A percentile compares a stretch with the other conserved stretches of the same genome.
These are phyloP conservation scores for Euphonia xanthogaster DNA, from an alignment of 2,797 vertebrate genomes.

Conservation along the genomic window DNA sequence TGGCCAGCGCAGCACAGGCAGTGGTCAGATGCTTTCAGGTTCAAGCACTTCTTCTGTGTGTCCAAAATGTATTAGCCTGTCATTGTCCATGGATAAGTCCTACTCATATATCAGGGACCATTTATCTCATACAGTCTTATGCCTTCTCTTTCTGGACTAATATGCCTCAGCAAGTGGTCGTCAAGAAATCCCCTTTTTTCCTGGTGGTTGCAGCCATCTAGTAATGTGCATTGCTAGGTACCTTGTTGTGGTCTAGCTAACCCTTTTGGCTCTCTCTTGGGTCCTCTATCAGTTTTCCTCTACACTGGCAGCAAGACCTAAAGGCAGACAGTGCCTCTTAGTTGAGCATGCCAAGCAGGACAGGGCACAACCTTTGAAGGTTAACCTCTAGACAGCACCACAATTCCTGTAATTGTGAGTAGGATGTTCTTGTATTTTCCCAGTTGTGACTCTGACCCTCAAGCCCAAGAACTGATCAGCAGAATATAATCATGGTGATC, in stretches of 20 bases:
- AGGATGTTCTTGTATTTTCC: not conserved
- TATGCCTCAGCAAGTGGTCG: not conserved
- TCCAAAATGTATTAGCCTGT: not conserved
- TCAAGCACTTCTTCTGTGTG: not conserved
- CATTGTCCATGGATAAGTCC: not conserved
- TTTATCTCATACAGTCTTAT: not conserved
- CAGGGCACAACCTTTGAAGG: not conserved
- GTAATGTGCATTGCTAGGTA: not conserved
- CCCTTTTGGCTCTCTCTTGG: not conserved
- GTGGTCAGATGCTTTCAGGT: not conserved
- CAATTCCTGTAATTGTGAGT: not conserved
- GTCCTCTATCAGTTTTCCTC: not conserved
- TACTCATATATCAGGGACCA: not conserved
- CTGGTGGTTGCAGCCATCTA: not conserved
- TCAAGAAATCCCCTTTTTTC: not conserved
- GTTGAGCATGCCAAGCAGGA: not conserved
- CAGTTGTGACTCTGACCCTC: not conserved
- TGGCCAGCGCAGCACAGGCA: rapidly evolving
- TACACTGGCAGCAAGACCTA: not conserved
- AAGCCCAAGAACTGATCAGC: not conserved
- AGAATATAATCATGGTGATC: not conserved
- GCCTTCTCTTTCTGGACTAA: not conserved
- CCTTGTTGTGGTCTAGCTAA: not conserved
- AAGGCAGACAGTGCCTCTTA: not conserved
- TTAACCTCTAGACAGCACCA: not conserved